These are phyloP conservation scores for Acropora tenuis DNA, from an alignment of 64 coral and sea anemone species.

Conservation along the genomic window DNA sequence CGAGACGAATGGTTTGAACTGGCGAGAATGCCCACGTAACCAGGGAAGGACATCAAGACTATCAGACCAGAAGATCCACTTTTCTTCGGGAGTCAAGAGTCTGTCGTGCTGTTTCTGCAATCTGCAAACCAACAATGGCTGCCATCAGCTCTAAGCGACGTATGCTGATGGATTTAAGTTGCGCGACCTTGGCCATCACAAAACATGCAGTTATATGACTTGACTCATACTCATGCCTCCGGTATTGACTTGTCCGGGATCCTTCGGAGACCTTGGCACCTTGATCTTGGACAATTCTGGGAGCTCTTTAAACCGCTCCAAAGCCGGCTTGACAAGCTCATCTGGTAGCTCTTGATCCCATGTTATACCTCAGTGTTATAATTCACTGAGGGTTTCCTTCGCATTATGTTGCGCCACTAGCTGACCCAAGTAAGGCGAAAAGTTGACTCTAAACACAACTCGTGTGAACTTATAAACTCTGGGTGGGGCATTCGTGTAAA, in stretches of 20 bases:
- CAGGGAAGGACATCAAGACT: slow-evolving; percentile 26
- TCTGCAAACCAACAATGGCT: too few species aligned
- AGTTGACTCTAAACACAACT: slow-evolving; percentile 64
- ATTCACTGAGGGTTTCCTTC: background rate
- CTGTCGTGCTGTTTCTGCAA: background rate
- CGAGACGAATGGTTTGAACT: slow-evolving; percentile 5
- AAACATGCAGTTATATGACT: background rate
- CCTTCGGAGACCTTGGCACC: background rate
- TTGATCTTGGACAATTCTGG: slow-evolving; percentile 3
- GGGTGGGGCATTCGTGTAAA: background rate
- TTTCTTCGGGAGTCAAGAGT: background rate
- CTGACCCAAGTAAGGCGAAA: slow-evolving; percentile 58
- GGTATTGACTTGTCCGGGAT: slow-evolving; percentile 1
- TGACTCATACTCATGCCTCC: background rate
- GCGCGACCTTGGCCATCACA: slow-evolving; percentile 32
- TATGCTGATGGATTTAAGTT: slow-evolving; percentile 32
- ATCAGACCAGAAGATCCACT: too few species aligned
- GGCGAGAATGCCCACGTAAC: background rate
- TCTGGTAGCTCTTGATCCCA: slow-evolving; percentile 39
- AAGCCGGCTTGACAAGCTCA: background rate
- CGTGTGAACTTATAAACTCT: slow-evolving; percentile 49
- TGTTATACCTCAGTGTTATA: slow-evolving; percentile 36
- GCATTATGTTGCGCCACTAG: slow-evolving; percentile 61
- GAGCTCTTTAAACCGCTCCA: slow-evolving; percentile 5
- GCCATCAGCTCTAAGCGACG: slow-evolving; percentile 51